phyloP scores from a whole-genome alignment of 2,888 invertebrate genomes.

The Agrilus mali region DNA sequence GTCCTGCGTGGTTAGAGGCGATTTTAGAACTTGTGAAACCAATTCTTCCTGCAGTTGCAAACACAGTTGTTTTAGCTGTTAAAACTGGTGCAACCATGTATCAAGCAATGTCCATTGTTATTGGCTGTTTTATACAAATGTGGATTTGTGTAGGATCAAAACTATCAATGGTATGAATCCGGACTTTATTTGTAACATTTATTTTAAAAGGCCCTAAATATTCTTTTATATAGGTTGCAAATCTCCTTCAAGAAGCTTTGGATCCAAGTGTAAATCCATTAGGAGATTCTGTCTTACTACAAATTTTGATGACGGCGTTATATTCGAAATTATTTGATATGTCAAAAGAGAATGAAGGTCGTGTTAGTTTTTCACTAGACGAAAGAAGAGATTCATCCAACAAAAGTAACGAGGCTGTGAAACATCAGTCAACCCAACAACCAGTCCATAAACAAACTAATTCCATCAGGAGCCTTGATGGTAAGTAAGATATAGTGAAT shows the following conservation, averaged over 20 bases:
- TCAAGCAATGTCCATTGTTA: slow-evolving; percentile 63
- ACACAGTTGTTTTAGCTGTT: slow-evolving; percentile 55
- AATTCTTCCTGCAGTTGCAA: slow-evolving; percentile 49
- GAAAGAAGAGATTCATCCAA: slow-evolving; percentile 1
- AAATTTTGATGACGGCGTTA: slow-evolving; percentile 53
- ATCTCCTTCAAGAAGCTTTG: slow-evolving; percentile 51
- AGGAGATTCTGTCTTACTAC: slow-evolving; percentile 57
- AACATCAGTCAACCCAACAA: slow-evolving; percentile 5
- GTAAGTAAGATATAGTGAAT: slow-evolving; percentile 1
- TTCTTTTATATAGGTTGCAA: slow-evolving; percentile 24
- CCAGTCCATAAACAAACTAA: slow-evolving; percentile 12
- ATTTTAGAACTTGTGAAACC: slow-evolving; percentile 52
- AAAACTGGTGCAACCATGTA: slow-evolving; percentile 69
- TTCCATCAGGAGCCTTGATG: slow-evolving; percentile 21
- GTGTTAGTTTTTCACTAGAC: slow-evolving; percentile 15
- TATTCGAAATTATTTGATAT: slow-evolving; percentile 52
- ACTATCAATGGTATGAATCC: slow-evolving; percentile 27
- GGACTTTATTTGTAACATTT: not conserved
- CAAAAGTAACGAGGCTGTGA: not conserved
- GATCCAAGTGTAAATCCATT: slow-evolving; percentile 60
- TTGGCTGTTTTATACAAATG: slow-evolving; percentile 56
- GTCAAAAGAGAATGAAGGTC: slow-evolving; percentile 28
- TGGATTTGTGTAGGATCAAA: slow-evolving; percentile 55
- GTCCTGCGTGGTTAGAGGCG: slow-evolving; percentile 67
- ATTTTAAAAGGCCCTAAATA: too few species aligned